Evolutionary conservation across 2,113 vertebrate genomes (phyloP).

Genomic region (Pseudorasbora parva): DNA sequence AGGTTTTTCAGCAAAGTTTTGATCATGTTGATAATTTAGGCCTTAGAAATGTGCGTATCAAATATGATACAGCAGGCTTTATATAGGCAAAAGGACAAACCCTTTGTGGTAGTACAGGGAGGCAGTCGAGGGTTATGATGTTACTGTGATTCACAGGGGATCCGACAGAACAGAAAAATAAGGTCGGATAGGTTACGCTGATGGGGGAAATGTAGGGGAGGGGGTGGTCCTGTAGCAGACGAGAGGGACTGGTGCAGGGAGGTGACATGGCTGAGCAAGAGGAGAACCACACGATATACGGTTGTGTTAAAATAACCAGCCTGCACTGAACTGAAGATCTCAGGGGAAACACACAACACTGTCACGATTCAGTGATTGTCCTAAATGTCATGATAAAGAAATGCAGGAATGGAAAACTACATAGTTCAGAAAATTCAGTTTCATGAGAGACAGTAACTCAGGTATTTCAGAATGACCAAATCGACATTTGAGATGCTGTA

Average conservation of each 20-base stretch:
- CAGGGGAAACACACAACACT: not conserved
- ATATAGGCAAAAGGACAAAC: constrained; percentile 41
- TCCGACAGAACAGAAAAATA: constrained; percentile 15
- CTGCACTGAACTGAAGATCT: not conserved
- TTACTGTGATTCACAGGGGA: not conserved
- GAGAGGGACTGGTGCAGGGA: not conserved
- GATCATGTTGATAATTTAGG: not conserved
- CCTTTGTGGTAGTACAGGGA: not conserved
- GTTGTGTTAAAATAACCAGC: not conserved
- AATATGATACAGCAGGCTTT: not conserved
- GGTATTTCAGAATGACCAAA: too few species aligned
- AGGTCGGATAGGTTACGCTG: not conserved
- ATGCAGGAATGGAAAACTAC: not conserved
- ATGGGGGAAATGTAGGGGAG: not conserved
- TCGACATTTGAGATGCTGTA: too few species aligned
- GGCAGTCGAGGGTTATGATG: constrained; percentile 9
- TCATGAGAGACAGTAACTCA: too few species aligned
- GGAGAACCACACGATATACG: not conserved
- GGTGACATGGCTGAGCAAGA: not conserved
- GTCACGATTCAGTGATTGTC: constrained; percentile 4
- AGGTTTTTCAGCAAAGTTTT: not conserved
- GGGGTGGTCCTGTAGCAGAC: not conserved
- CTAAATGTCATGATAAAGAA: not conserved
- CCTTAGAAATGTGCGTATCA: not conserved
- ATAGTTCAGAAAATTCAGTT: not conserved